Conservation (phyloP, 2,797 vertebrate species). For the Microtus californicus region DNA sequence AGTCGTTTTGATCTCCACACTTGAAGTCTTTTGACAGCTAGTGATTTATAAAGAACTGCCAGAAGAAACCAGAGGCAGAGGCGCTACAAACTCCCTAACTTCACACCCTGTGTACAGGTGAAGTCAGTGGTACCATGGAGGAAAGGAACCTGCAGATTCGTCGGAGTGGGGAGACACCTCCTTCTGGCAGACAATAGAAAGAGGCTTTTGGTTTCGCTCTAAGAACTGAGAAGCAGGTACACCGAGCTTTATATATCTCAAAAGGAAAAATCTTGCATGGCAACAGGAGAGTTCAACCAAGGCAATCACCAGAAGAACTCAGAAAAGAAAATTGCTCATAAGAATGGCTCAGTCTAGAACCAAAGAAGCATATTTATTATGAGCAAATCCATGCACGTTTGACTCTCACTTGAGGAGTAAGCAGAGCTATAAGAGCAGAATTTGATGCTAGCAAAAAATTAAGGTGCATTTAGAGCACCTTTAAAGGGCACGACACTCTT, state of each 20-base stretch:
- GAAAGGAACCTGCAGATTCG: slow-evolving; percentile 10
- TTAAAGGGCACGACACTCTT: background rate
- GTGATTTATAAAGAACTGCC: background rate
- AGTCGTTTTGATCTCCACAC: background rate
- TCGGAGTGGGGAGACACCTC: background rate
- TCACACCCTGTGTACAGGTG: background rate
- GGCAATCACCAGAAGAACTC: slow-evolving; percentile 25
- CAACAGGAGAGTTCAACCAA: background rate
- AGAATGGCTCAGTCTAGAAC: background rate
- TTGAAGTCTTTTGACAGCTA: slow-evolving; percentile 16
- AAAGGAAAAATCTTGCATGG: background rate
- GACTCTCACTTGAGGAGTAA: slow-evolving; percentile 7
- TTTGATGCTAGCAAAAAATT: slow-evolving; percentile 15
- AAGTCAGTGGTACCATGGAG: background rate
- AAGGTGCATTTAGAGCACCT: background rate
- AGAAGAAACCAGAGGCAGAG: background rate
- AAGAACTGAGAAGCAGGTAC: slow-evolving; percentile 3
- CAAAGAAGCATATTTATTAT: slow-evolving; percentile 5
- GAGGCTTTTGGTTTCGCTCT: background rate
- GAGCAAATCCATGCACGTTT: background rate
- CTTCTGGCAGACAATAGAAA: slow-evolving; percentile 8
- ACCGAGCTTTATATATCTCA: background rate
- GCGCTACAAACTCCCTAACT: slow-evolving; percentile 3
- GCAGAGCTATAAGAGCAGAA: background rate
- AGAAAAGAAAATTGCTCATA: background rate